Base-by-base conservation (phyloP, 2,113 vertebrate species). In the Dipodomys merriami region DNA sequence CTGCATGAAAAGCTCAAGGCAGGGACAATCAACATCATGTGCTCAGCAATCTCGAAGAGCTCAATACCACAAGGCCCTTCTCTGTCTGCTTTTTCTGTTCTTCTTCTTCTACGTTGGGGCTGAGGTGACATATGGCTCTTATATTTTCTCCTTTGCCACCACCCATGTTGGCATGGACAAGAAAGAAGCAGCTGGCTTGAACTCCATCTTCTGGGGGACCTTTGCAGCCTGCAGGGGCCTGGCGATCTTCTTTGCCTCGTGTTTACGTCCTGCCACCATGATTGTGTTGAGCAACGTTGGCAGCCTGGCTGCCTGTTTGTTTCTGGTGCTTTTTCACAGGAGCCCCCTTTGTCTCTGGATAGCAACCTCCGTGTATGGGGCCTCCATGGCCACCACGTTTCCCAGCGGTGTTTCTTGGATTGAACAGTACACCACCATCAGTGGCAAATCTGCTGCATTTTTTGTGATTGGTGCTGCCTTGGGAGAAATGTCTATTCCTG, bases 351-450 rank as follows among this genome's bases (percentile, higher is more conserved):
- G 91, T 0, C 97, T 99, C 68, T 99, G 99, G 99, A 15, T 86
- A 0, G 98, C 98, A 30, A 98, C 97, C 0, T 97, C 98, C 0
- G 88, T 99, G 23, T 99, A 99, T 0, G 99, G 99, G 0, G 98
- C 98, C 0, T 99, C 99, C 0, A 99, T 99, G 99, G 98, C 99
- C 1, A 97, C 99, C 83, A 98, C 98, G 1, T 99, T 99, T 93
- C 99, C 99, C 93, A 99, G 99, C 0, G 99, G 99, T 1, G 97
- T 99, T 65, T 98, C 99, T 65, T 99, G 99, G 99, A 73, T 99
- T 35, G 99, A 99, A 90, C 99, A 99, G 98, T 99, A 99, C 98
- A 99, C 98, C 0, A 97, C 98, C 0, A 97, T 99, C 65, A 98
- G 98, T 0, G 98, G 98, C 0, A 98, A 98, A 49, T 97, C 98